Conservation (phyloP, 2,113 vertebrate genomes). For the Entelurus aequoreus region DNA sequence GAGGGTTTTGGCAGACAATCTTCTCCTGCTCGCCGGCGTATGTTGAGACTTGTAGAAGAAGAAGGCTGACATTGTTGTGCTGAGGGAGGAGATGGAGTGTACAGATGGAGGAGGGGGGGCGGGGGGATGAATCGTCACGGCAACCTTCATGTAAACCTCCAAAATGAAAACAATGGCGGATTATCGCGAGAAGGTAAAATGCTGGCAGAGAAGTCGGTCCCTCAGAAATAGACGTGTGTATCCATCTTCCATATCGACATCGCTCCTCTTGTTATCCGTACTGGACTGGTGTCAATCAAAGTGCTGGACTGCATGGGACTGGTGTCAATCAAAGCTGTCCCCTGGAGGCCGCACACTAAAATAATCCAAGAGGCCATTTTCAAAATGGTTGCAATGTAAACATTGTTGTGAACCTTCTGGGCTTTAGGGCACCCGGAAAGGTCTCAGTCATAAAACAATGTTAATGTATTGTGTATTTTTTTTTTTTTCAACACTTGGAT, state of each 20-base stretch:
- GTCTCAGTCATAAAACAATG: too few relatives aligned
- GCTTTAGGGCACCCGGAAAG: too few relatives aligned
- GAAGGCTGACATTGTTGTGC: conserved; percentile 2
- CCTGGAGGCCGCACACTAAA: too few relatives aligned
- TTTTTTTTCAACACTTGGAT: too few relatives aligned
- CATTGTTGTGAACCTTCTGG: too few relatives aligned
- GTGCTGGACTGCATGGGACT: too few relatives aligned
- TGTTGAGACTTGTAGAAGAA: conserved; percentile 9
- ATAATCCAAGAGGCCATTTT: background rate
- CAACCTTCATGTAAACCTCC: conserved; percentile 21
- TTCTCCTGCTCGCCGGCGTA: background rate
- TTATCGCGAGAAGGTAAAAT: conserved; percentile 11
- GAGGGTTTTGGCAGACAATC: conserved; percentile 1
- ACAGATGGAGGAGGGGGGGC: conserved; percentile 24
- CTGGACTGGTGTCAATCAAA: too few relatives aligned
- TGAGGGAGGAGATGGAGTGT: conserved; percentile 15
- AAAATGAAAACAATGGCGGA: conserved; percentile 18
- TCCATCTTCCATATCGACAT: too few relatives aligned
- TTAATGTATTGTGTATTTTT: too few relatives aligned
- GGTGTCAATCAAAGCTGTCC: too few relatives aligned
- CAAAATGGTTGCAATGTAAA: background rate
- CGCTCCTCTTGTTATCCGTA: too few relatives aligned
- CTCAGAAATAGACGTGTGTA: too few relatives aligned
- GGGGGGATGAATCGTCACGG: conserved; percentile 24
- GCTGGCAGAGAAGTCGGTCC: background rate